Base-by-base conservation (phyloP, 2,797 vertebrate species). In the Nyctalus aviator region DNA sequence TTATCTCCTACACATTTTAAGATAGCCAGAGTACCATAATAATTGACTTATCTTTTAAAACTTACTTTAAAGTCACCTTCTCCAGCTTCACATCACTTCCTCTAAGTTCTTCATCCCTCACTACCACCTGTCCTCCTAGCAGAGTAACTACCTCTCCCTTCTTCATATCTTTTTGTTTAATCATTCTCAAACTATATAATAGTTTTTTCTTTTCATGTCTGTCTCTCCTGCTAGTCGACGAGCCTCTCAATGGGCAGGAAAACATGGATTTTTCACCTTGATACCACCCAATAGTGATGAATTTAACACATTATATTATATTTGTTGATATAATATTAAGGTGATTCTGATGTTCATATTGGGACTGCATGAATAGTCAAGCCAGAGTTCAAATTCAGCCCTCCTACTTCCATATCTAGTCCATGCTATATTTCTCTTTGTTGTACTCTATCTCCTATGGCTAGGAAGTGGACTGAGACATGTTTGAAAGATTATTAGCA, bases 381-480 rank as follows among this genome's bases (percentile, higher is more conserved):
- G 11, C 32, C 71, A 76, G 85, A 81, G 50, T 71, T 93, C 37
- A 84, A 55, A 73, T 57, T 50, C 57, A 68, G 81, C 81, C 59
- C 23, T 94, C 18, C 53, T 93, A 81, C 94, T 85, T 88, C 66
- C 79, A 88, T 71, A 76, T 84, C 79, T 81, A 86, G 32, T 82
- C 76, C 66, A 66, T 83, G 81, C 73, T 94, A n/a, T 96, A 77
- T 86, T 95, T 94, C 75, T 90, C 91, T 95, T 86, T 88, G 76
- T 81, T 82, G 44, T 46, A 72, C 27, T 94, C 32, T 91, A 8
- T 92, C 75, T 95, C 46, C 72, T 87, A 4, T 84, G 77, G 68
- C 76, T 88, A 89, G 59, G 64, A 92, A 89, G 59, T 95, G 35
- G 66, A 93, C 66, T 84, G 53, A 90, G 87, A 87, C 68, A 90